Conservation (phyloP, 2,888 invertebrate species). For the Holacanthella duospinosa region DNA sequence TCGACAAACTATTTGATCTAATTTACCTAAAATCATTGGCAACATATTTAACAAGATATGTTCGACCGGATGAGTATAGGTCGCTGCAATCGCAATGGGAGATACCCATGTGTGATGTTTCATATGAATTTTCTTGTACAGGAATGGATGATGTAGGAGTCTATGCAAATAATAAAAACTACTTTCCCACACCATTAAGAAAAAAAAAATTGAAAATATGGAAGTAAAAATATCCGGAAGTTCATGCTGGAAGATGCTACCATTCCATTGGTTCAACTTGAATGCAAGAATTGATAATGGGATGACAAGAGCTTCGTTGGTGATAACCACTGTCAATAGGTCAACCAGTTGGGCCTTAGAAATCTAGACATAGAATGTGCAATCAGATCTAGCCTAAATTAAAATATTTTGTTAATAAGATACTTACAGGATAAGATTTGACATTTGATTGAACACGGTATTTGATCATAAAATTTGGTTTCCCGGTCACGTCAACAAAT, state of each 20-base stretch:
- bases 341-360: slow-evolving; percentile 9
- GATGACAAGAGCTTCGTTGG: slow-evolving; percentile 8
- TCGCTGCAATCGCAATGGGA: slow-evolving; percentile 20
- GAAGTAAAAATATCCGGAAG: neutral
- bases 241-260: slow-evolving; percentile 5
- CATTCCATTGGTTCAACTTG: slow-evolving; percentile 5
- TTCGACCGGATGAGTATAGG: slow-evolving; percentile 20
- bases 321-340: slow-evolving; percentile 12
- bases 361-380: slow-evolving; percentile 12
- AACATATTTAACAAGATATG: slow-evolving; percentile 18
- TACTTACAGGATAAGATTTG: slow-evolving; percentile 18
- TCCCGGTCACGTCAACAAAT: slow-evolving; percentile 60
- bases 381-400: neutral
- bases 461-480: slow-evolving; percentile 57
- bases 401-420: neutral
- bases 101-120: slow-evolving; percentile 23
- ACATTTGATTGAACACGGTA: slow-evolving; percentile 60
- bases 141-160: slow-evolving; percentile 15
- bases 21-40: slow-evolving; percentile 39
- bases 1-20: too few species aligned
- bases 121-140: slow-evolving; percentile 23
- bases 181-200: slow-evolving; percentile 65
- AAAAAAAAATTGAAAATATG: slow-evolving; percentile 42
- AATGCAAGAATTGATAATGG: slow-evolving; percentile 6
- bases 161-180: slow-evolving; percentile 73